phyloP scores from a whole-genome alignment of 2,113 vertebrate species.

The Oncorhynchus gorbuscha region DNA sequence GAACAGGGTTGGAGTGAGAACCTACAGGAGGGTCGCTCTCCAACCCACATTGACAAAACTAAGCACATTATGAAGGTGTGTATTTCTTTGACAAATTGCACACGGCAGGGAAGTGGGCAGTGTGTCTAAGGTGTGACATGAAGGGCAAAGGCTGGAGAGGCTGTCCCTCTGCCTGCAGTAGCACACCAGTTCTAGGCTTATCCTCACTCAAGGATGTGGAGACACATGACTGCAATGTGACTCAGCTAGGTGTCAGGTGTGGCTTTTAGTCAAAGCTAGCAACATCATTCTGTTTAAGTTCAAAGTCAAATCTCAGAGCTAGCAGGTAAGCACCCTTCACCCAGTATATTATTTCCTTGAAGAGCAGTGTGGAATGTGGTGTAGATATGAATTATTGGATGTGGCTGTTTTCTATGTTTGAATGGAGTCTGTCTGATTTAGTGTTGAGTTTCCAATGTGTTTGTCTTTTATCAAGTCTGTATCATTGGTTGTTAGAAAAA shows the following conservation, averaged over 20 bases:
- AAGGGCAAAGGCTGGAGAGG: background rate
- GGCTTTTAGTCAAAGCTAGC: background rate
- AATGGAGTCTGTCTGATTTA: no score
- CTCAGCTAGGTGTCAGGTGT: background rate
- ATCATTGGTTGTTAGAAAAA: no score
- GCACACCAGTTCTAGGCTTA: background rate
- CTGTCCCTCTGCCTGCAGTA: background rate
- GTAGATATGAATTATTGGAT: background rate
- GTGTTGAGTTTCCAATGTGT: no score
- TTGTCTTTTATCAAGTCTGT: no score
- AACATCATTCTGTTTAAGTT: background rate
- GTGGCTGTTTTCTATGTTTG: background rate
- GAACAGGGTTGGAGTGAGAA: no score
- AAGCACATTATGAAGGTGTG: background rate
- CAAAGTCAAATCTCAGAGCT: background rate
- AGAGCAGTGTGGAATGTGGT: background rate
- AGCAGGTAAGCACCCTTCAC: background rate
- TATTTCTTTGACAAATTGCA: background rate
- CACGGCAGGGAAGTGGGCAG: background rate
- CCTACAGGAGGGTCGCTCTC: no score
- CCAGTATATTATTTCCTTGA: background rate
- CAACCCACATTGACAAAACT: background rate
- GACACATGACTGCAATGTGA: background rate
- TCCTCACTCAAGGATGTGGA: background rate
- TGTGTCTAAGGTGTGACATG: background rate